Percentiles rank a stretch among this genome's conserved stretches.
Conservation (phyloP, 1,140 invertebrate species). For the Phenacoccus solenopsis region DNA sequence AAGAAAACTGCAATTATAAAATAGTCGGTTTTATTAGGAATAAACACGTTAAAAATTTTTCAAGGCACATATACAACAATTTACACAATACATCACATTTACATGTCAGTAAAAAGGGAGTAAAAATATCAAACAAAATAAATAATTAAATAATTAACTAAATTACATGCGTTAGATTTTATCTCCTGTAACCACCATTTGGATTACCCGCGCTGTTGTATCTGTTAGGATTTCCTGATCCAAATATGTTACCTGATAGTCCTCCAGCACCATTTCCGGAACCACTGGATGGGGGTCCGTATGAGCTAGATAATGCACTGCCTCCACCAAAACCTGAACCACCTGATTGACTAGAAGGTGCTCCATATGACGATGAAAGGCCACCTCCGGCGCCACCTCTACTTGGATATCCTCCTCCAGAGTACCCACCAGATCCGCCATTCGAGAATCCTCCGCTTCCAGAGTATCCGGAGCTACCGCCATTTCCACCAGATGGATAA, state of each 20-base stretch:
- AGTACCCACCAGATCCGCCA: not conserved
- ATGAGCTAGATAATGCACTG: not conserved
- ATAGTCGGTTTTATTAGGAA: not conserved
- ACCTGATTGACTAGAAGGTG: slow-evolving; percentile 9
- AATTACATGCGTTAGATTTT: not conserved
- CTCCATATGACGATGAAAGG: not conserved
- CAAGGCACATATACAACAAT: not conserved
- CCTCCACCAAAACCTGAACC: not conserved
- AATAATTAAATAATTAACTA: not conserved
- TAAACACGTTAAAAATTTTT: not conserved
- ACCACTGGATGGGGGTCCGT: not conserved
- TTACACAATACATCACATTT: not conserved
- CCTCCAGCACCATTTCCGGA: no score
- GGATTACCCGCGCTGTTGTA: not conserved
- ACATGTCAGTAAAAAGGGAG: not conserved
- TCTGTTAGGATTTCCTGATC: not conserved
- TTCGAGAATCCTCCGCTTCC: not conserved
- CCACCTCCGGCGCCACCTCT: not conserved
- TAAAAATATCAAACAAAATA: not conserved
- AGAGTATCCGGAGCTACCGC: not conserved
- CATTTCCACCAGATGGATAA: not conserved
- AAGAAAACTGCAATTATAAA: not conserved
- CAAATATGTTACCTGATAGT: not conserved
- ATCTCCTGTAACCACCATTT: slow-evolving; percentile 5
- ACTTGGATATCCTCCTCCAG: not conserved